Conservation (phyloP, 2,888 invertebrate species). For the Melanophora roralis region DNA sequence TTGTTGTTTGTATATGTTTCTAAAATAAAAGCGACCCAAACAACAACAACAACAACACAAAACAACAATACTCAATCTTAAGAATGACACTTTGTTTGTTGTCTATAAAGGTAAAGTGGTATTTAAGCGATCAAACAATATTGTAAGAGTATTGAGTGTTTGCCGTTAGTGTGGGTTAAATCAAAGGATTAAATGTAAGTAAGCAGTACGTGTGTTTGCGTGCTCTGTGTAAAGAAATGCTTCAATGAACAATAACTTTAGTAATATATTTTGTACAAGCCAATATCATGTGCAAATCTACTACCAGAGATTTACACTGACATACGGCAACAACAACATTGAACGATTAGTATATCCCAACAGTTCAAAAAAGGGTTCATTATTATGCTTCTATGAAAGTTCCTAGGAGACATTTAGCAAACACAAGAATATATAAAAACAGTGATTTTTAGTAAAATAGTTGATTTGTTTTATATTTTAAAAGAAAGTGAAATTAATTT, state of each 20-base stretch:
- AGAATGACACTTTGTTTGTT: neutral
- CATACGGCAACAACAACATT: neutral
- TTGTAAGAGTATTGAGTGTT: constrained; percentile 19
- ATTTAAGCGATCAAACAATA: constrained; percentile 22
- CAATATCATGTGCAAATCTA: constrained; percentile 3
- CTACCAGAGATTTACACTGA: neutral
- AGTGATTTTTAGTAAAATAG: too few relatives aligned
- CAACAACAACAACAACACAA: neutral
- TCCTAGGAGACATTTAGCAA: too few relatives aligned
- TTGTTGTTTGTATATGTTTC: neutral
- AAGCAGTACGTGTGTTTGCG: neutral
- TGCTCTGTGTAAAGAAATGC: constrained; percentile 46
- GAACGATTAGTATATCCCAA: too few relatives aligned
- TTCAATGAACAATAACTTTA: constrained; percentile 56
- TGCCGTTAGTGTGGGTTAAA: neutral
- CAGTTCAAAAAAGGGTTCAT: too few relatives aligned
- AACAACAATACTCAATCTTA: neutral
- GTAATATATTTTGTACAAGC: constrained; percentile 47
- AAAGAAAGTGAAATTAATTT: too few relatives aligned
- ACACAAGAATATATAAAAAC: too few relatives aligned
- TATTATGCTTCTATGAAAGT: too few relatives aligned
- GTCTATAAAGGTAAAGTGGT: constrained; percentile 44
- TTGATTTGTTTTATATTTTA: too few relatives aligned
- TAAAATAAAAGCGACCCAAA: neutral
- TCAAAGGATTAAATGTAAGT: neutral